phyloP scores from a whole-genome alignment of 2,888 invertebrate species.

The Patella pellucida region DNA sequence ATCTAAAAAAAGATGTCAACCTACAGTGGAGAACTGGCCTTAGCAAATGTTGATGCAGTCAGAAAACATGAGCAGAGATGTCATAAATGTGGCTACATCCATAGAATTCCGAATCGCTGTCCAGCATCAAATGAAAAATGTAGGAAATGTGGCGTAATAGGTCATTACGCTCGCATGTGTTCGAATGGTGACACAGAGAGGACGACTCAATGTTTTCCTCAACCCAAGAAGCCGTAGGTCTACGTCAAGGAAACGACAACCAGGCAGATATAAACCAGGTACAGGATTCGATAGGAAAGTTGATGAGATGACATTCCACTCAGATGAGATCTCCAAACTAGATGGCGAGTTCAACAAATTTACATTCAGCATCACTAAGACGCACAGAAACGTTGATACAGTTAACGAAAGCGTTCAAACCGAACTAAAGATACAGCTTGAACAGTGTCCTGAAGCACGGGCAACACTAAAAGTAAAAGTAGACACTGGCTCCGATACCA shows the following conservation, averaged over 20 bases:
- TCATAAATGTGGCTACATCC: background rate
- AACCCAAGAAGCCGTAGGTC: background rate
- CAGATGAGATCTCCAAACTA: too few species aligned
- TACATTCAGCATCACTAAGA: too few species aligned
- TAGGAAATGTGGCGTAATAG: background rate
- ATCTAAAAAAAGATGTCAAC: background rate
- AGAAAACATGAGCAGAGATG: background rate
- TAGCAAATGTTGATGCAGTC: background rate
- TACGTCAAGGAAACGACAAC: too few species aligned
- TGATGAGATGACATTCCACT: too few species aligned
- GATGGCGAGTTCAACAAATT: too few species aligned
- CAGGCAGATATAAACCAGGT: background rate
- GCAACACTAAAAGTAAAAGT: background rate
- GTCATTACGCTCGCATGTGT: conserved; percentile 6
- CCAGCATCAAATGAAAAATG: background rate
- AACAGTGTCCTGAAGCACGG: too few species aligned
- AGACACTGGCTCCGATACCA: background rate
- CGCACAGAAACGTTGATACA: too few species aligned
- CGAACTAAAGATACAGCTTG: too few species aligned
- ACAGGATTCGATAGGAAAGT: too few species aligned
- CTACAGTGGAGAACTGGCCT: background rate
- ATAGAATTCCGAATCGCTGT: background rate
- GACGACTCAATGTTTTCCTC: too few species aligned
- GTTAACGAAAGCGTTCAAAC: background rate
- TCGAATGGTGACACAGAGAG: too few species aligned